Conservation (phyloP, 1,140 invertebrate genomes). For the Eriosoma lanigerum region DNA sequence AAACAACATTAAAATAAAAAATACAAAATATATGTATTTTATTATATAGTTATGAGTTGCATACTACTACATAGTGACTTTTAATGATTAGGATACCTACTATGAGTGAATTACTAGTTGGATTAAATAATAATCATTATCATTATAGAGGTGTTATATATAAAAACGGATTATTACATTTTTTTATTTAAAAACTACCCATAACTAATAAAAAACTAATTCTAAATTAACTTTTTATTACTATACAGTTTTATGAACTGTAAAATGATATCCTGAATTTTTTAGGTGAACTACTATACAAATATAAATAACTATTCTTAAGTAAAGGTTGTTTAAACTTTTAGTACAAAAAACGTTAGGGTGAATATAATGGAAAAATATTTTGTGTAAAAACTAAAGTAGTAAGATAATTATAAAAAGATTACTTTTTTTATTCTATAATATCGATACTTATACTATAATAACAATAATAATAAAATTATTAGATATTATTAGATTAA, state of each 20-base stretch:
- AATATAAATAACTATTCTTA: background rate
- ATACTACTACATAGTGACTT: too few species aligned
- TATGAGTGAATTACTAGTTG: background rate
- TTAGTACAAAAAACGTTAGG: background rate
- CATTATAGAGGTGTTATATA: background rate
- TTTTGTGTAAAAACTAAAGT: background rate
- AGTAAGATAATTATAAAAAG: background rate
- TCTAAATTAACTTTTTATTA: constrained; percentile 8
- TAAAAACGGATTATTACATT: background rate
- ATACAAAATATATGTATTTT: too few species aligned
- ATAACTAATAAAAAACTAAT: background rate
- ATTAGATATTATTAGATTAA: too few species aligned
- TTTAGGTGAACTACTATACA: background rate
- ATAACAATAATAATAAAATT: too few species aligned
- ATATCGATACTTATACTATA: too few species aligned
- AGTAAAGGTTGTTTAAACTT: background rate
- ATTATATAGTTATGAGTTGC: too few species aligned
- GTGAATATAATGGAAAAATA: background rate
- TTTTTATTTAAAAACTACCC: background rate
- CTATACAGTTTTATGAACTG: background rate
- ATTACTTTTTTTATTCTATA: too few species aligned
- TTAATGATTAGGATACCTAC: too few species aligned
- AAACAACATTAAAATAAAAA: too few species aligned
- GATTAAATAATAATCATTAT: background rate
- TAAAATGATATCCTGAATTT: background rate